phyloP scores from a whole-genome alignment of 2,113 vertebrate species.

The Prunella fulvescens region DNA sequence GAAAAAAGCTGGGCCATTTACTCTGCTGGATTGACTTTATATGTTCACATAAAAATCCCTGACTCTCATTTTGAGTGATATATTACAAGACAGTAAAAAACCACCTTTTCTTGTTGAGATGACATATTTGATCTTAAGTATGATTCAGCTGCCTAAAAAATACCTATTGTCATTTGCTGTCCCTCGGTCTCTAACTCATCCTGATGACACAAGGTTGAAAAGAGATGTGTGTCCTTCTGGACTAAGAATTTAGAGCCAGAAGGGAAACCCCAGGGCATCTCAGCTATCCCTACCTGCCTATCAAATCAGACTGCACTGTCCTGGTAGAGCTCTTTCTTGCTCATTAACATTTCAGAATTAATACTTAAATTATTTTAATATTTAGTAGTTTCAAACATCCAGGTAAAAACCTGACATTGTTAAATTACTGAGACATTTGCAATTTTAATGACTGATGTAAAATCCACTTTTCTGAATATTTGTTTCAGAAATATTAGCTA shows the following conservation, averaged over 20 bases:
- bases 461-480: neutral
- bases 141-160: neutral
- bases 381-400: neutral
- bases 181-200: neutral
- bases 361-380: neutral
- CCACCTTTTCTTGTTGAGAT: neutral
- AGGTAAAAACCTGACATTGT: neutral
- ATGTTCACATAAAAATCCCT: neutral
- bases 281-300: neutral
- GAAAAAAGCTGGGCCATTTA: neutral
- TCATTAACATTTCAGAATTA: neutral
- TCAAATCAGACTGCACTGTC: neutral
- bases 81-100: neutral
- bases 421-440: neutral
- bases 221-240: neutral
- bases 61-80: neutral
- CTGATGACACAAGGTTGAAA: neutral
- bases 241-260: neutral
- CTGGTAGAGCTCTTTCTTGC: neutral
- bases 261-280: neutral
- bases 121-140: neutral
- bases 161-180: neutral
- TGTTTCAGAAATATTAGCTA: neutral
- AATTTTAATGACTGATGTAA: neutral
- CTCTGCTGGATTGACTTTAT: neutral